Evolutionary conservation across 2,888 invertebrate genomes (phyloP), one percentile per base, ranked within the genome.

Genomic region (Neuroscelio doddi): DNA sequence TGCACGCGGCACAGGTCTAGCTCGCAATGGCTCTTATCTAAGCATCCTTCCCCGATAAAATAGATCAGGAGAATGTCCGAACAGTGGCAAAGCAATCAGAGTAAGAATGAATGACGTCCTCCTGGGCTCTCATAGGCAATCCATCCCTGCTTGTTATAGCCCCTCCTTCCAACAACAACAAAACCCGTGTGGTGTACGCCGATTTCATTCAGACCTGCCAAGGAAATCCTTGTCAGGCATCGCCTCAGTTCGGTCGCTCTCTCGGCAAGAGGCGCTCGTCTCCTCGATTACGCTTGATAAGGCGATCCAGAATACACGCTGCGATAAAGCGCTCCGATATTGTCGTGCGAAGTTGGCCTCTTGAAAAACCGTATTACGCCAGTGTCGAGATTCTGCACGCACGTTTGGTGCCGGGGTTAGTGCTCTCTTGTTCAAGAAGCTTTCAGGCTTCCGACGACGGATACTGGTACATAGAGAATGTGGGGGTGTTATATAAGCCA

Each of bases 401-500:
- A 15, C 17, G 29, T 14, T 32, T 34, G 39, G 21, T 38, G 55
- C 44, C 50, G 52, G 52, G 66, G 66, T 62, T 62, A 57, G 52
- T 66, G 57, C 62, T 65, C 65, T 52, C 39, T 63, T 29, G 42
- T 32, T 30, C 26, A n/a, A 29, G 39, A 38, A 26, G 50, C 51
- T 47, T 24, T 53, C 51, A 14, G 17, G 41, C 30, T 32, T 29
- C 16, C 32, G 17, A 45, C 10, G 17, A 12, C 15, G 27, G 24
- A 52, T 41, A 45, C 36, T 12, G 45, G 36, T 45, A 1, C 14
- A 53, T 26, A 34, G 45, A 36, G 53, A 38, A 55, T 51, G 67
- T 32, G 46, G 58, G 41, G 44, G 32, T 53, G 52, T 64, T 67
- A 56, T 59, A 56, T 64, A 67, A 67, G 38, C 29, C 24, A 49